These are phyloP conservation scores for Phaethon lepturus DNA, from an alignment of 2,113 vertebrate genomes.

Conservation along the genomic window DNA sequence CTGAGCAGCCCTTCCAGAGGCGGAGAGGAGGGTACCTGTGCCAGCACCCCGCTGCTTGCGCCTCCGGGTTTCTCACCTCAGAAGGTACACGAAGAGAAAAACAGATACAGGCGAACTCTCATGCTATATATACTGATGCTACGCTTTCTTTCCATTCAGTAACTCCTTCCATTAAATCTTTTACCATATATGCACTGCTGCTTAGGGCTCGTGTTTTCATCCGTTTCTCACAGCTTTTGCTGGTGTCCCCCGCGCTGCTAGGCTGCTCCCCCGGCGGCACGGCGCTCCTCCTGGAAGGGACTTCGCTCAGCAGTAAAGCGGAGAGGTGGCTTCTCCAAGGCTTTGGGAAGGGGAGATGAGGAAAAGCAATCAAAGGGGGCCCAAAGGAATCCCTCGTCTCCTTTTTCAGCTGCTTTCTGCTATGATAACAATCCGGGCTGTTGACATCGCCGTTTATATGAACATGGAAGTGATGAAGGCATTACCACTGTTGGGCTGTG, in stretches of 20 bases:
- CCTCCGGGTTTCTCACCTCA: background rate
- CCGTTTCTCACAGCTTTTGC: slow-evolving; percentile 16
- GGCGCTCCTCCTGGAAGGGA: background rate
- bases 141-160: slow-evolving; percentile 53
- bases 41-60: background rate
- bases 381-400: background rate
- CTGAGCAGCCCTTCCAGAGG: background rate
- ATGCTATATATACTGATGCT: background rate
- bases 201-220: slow-evolving; percentile 26
- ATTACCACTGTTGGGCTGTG: slow-evolving; percentile 61
- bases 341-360: background rate
- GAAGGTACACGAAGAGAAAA: slow-evolving; percentile 9
- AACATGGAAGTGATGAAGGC: slow-evolving; percentile 61
- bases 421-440: slow-evolving; percentile 23
- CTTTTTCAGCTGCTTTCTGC: slow-evolving; percentile 15
- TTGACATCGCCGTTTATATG: slow-evolving; percentile 30
- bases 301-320: background rate
- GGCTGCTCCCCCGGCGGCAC: background rate
- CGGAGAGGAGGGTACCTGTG: background rate
- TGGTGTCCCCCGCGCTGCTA: rapidly evolving
- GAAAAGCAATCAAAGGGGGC: slow-evolving; percentile 15
- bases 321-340: background rate
- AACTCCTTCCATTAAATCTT: slow-evolving; percentile 56
- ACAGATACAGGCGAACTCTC: background rate
- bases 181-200: slow-evolving; percentile 57